Evolutionary conservation across 2,797 vertebrate genomes (phyloP), one percentile per base, ranked within the genome.

Genomic region (Malacoraja senta): DNA sequence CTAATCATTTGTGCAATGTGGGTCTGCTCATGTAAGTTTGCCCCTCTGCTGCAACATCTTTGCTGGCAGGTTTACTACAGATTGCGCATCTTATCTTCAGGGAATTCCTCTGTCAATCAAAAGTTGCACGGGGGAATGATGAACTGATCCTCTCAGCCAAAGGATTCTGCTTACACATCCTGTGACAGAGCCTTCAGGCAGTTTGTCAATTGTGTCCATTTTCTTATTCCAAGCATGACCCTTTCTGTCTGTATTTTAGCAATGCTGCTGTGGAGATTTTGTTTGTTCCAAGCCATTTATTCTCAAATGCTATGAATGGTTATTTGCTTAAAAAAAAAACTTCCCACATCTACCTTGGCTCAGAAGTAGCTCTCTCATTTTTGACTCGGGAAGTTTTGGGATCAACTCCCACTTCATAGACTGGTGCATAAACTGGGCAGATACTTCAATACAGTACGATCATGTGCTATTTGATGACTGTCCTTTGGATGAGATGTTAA

Each of bases 81-180:
- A 88, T 65, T 68, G 61, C 3, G 65, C 65, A 32, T 88, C 63
- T 88, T 68, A 88, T 88, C 84, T 88, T 68, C 29, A 88, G 84
- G n/a, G 21, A 19, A 65, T 68, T 88, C 29, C 61, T 68, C 63
- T 88, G 84, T 88, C 84, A 88, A 38, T 88, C 84, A 63, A 65
- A n/a, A 19, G 12, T 63, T 44, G 26, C 83, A 32, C 58, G 68
- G 17, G n/a, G n/a, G n/a, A 88, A 68, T 68, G n/a, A 88, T 88
- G 63, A 88, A n/a, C 84, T 68, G 35, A 88, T 88, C 84, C 84
- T 88, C 63, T 68, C 84, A 88, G 63, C 84, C 84, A 88, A 63
- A 35, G 21, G n/a, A 88, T 88, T 88, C n/a, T n/a, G 68, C 17
- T 88, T 88, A 68, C 35, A 61, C 29, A 88, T 65, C 84, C 29